Conservation (phyloP, 2,888 invertebrate species). For the Pycnomerus fuliginosus region DNA sequence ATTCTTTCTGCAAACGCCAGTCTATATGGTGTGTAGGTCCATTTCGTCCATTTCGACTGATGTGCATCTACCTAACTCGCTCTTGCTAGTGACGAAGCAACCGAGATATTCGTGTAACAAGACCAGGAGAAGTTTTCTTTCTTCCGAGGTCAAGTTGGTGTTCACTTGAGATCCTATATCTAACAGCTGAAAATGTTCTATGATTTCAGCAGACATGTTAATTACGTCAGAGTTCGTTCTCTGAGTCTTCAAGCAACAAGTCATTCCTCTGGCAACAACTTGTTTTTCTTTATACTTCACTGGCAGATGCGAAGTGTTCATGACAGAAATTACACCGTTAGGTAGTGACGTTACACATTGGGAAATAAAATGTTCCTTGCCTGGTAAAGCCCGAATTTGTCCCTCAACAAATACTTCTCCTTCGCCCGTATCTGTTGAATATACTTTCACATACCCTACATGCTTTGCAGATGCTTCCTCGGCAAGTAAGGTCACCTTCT, state of each 20-base stretch:
- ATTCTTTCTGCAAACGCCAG: constrained; percentile 19
- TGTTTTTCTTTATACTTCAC: no score
- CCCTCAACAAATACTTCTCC: constrained; percentile 1
- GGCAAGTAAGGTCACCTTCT: no score
- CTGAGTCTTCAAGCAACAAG: not conserved
- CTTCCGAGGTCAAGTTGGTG: not conserved
- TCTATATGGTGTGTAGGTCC: constrained; percentile 24
- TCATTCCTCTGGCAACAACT: constrained; percentile 1
- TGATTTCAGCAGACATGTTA: not conserved
- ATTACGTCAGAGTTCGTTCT: not conserved
- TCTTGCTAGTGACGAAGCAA: constrained; percentile 11
- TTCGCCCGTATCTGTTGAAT: not conserved
- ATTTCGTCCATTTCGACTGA: constrained; percentile 12
- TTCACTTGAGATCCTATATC: not conserved
- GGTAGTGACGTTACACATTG: not conserved
- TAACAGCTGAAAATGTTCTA: not conserved
- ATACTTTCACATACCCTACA: not conserved
- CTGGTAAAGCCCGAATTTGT: not conserved
- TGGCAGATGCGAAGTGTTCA: not conserved
- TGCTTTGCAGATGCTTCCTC: not conserved
- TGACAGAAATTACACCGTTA: not conserved
- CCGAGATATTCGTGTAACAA: constrained; percentile 18
- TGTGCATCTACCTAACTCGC: constrained; percentile 8
- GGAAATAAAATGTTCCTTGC: not conserved
- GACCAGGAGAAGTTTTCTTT: constrained; percentile 1